Base-by-base conservation (phyloP, 53 echinoderm and acorn worm species). In the Henricia sp. region DNA sequence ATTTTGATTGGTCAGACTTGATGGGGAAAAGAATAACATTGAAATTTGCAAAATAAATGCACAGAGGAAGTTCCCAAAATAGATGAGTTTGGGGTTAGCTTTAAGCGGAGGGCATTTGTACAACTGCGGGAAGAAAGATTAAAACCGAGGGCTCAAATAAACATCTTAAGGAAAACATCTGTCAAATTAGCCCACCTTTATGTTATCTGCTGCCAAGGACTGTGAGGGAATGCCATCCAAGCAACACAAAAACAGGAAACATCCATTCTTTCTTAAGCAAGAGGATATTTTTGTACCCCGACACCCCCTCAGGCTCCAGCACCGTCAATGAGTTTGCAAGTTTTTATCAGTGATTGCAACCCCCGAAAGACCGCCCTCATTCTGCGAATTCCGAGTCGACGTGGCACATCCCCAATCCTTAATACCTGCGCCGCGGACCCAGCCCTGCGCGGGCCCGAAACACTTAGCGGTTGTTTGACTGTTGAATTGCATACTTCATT, bases 241-340 rank as follows among this genome's bases (percentile, higher is more conserved):
- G 40, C 76, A 76, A 76, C 76, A 76, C 56, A 76, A 76, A 76
- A 76, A 76, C 76, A 76, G 76, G 76, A 76, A 76, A 41, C 59
- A 57, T 76, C 39, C 26, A 76, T 76, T 76, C 56, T 59, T 76
- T 76, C 40, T 76, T 24, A 41, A 57, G 57, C 76, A 76, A 76
- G 76, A 74, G 59, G 76, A 59, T 76, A 76, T 76, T 76, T 76
- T 76, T 58, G 76, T 73, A 76, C 57, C 28, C 39, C 37, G 37
- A 27, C 42, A 28, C 57, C 57, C 76, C 76, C 76, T 56, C 24
- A 58, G 76, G 76, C 56, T 56, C 20, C 23, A 24, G 56, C 3
- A 30, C 57, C 40, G 57, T 58, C 57, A 76, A 40, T 76, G 76
- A 76, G 59, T 76, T 58, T 14, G 76, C 76, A 76, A 76, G 25